A percentile compares a stretch with the other conserved stretches of the same genome.
These are phyloP conservation scores for Python bivittatus DNA, from an alignment of 2,113 vertebrate species.

Conservation along the genomic window DNA sequence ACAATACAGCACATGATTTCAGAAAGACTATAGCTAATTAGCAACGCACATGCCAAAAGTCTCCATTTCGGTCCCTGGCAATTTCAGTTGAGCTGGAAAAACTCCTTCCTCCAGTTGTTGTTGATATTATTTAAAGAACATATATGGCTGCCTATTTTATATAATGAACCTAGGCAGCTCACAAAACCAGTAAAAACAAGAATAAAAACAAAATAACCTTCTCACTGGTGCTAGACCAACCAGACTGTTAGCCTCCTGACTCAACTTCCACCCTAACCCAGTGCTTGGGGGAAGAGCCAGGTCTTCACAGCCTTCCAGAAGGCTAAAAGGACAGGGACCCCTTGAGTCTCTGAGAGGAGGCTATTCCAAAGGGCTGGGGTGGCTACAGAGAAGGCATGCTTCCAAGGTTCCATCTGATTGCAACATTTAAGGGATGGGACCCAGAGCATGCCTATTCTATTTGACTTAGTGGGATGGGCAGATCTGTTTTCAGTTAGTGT, in stretches of 20 bases:
- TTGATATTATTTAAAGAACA: background rate
- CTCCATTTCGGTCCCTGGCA: background rate
- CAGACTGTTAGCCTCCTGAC: background rate
- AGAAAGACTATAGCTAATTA: background rate
- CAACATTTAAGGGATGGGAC: background rate
- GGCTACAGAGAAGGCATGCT: background rate
- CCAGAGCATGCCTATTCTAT: background rate
- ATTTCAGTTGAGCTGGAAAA: background rate
- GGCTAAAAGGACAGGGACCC: background rate
- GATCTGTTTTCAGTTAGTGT: background rate
- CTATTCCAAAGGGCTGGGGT: background rate
- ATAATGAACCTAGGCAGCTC: background rate
- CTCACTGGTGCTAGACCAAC: background rate
- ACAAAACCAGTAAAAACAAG: background rate
- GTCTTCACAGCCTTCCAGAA: background rate
- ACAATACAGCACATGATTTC: background rate
- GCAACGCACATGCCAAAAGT: background rate
- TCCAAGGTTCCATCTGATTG: background rate
- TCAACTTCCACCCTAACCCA: background rate
- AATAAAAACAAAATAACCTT: background rate
- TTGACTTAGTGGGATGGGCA: background rate
- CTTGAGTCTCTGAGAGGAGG: background rate
- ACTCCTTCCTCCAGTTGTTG: background rate
- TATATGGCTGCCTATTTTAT: background rate
- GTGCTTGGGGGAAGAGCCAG: background rate